Evolutionary conservation across 2,888 invertebrate species (phyloP).

Genomic region (Oscheius onirici): DNA sequence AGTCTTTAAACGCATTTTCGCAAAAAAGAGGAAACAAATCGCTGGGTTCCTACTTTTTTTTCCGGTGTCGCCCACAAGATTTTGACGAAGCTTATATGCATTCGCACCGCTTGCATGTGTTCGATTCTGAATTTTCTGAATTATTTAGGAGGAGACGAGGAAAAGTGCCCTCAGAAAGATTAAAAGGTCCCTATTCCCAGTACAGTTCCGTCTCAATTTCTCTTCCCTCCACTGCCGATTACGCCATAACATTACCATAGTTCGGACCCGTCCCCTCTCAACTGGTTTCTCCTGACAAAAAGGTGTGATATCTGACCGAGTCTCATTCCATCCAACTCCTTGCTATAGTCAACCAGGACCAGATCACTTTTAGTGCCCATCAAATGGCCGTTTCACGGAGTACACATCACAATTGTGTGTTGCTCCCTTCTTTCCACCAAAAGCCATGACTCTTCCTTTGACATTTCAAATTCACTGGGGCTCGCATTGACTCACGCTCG

Average conservation of each 20-base stretch:
- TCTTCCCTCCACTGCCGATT: background rate
- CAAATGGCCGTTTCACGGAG: constrained; percentile 5
- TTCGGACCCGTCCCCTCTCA: background rate
- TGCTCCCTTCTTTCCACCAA: too few species aligned
- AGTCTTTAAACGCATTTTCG: too few species aligned
- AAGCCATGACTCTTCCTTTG: too few species aligned
- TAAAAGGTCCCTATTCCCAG: background rate
- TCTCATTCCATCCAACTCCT: background rate
- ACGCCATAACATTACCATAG: constrained; percentile 14
- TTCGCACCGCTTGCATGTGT: background rate
- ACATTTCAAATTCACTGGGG: too few species aligned
- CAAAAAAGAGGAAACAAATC: background rate
- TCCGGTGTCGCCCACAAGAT: background rate
- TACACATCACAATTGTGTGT: background rate
- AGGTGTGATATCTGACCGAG: too few species aligned
- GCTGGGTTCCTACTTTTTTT: background rate
- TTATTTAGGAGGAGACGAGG: too few species aligned
- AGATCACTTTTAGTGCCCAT: constrained; percentile 8
- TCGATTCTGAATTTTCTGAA: too few species aligned
- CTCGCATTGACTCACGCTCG: too few species aligned
- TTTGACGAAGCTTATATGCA: too few species aligned
- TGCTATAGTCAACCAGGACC: background rate
- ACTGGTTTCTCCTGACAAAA: background rate
- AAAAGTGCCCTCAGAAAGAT: background rate
- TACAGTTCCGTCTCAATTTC: background rate